phyloP scores from a whole-genome alignment of 2,113 vertebrate species.

The Notiomystis cincta region DNA sequence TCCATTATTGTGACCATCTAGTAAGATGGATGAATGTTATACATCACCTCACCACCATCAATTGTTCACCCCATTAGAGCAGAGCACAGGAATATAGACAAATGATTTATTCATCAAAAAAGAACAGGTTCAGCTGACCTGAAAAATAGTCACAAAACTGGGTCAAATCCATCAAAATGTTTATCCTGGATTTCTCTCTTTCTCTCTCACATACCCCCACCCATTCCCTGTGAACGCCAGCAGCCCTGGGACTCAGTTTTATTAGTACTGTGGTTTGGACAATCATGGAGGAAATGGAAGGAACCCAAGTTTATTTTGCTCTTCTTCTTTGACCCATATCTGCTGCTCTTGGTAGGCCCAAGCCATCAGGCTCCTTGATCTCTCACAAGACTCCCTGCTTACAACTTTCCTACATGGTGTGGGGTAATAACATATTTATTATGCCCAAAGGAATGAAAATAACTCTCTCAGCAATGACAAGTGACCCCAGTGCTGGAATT shows the following conservation, averaged over 20 bases:
- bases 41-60: slow-evolving; percentile 1
- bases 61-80: slow-evolving; percentile 3
- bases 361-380: neutral
- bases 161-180: neutral
- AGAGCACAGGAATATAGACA: slow-evolving; percentile 5
- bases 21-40: slow-evolving; percentile 8
- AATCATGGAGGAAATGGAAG: neutral
- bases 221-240: neutral
- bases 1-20: neutral
- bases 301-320: neutral
- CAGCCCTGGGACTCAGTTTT: neutral
- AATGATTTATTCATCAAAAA: neutral
- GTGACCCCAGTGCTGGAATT: neutral
- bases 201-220: neutral
- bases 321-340: neutral
- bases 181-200: neutral
- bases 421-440: neutral
- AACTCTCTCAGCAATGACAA: neutral
- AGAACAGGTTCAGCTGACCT: slow-evolving; percentile 7
- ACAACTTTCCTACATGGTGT: neutral
- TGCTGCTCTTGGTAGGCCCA: neutral
- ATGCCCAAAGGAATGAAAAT: neutral
- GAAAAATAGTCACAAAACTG: neutral
- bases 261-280: neutral
- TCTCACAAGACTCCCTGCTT: neutral